Evolutionary conservation across 2,888 invertebrate genomes (phyloP).

Genomic region (Hirtodrosophila cameraria): DNA sequence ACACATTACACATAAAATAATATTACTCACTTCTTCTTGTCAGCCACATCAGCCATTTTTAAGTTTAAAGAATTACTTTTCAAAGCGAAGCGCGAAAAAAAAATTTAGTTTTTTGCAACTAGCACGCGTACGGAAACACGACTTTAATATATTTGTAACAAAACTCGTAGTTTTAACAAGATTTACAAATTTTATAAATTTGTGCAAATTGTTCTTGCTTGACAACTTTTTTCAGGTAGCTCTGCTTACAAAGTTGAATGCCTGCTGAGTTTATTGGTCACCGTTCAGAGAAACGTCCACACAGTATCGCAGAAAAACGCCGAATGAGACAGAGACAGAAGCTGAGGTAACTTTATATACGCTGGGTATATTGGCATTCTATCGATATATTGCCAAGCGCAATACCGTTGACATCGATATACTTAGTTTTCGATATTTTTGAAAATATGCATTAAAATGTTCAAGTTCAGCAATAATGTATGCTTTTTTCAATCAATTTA

Average conservation of each 20-base stretch:
- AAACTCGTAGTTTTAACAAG: constrained; percentile 43
- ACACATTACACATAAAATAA: constrained; percentile 40
- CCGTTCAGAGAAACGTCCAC: constrained; percentile 64
- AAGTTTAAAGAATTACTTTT: constrained; percentile 61
- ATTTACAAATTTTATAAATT: constrained; percentile 63
- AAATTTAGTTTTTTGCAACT: constrained; percentile 33
- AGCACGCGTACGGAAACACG: constrained; percentile 44
- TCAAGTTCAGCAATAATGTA: no score
- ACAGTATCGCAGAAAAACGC: constrained; percentile 82
- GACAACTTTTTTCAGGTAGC: constrained; percentile 62
- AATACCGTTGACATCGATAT: constrained; percentile 23
- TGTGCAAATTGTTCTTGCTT: constrained; percentile 66
- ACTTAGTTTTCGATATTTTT: background rate
- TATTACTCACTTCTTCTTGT: constrained; percentile 84
- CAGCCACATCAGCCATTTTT: constrained; percentile 85
- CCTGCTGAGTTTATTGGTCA: constrained; percentile 44
- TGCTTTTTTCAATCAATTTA: background rate
- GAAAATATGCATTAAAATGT: no score
- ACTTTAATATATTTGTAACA: constrained; percentile 25
- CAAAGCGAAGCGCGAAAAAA: constrained; percentile 68
- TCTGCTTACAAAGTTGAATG: constrained; percentile 58
- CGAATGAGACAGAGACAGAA: constrained; percentile 83
- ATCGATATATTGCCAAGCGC: constrained; percentile 21
- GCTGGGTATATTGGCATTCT: constrained; percentile 18
- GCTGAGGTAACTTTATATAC: constrained; percentile 58